These are phyloP conservation scores for Rapana venosa DNA, from an alignment of 2,888 invertebrate genomes.

Conservation along the genomic window DNA sequence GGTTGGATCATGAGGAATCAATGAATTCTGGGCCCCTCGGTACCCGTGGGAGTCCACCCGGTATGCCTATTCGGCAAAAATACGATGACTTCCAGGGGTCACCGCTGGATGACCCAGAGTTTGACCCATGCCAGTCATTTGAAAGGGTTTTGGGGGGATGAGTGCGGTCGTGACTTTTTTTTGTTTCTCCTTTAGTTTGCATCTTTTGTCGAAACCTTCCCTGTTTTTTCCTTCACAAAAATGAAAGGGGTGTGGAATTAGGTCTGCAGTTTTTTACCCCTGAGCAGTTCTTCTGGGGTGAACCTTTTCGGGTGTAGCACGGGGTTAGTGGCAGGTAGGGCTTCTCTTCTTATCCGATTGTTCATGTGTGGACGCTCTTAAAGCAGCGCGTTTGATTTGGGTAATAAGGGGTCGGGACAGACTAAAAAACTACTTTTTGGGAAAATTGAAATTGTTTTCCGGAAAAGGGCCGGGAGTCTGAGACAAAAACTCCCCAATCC, in stretches of 20 bases:
- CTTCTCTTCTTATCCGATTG: not conserved
- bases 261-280: not conserved
- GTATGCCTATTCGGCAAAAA: too few species aligned
- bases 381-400: not conserved
- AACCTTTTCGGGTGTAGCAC: not conserved
- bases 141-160: too few species aligned
- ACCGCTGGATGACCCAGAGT: too few species aligned
- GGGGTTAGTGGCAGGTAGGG: not conserved
- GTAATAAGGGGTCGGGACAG: slow-evolving; percentile 10
- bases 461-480: slow-evolving; percentile 34
- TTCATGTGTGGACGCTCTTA: not conserved
- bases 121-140: too few species aligned
- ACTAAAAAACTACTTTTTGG: not conserved
- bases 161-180: not conserved
- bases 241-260: not conserved
- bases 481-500: not conserved
- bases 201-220: not conserved
- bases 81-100: too few species aligned
- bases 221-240: not conserved
- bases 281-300: not conserved
- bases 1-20: too few species aligned
- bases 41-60: too few species aligned
- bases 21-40: too few species aligned
- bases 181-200: not conserved
- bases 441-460: slow-evolving; percentile 24